phyloP scores from a whole-genome alignment of 2,113 vertebrate genomes.

The Calyptomena viridis region DNA sequence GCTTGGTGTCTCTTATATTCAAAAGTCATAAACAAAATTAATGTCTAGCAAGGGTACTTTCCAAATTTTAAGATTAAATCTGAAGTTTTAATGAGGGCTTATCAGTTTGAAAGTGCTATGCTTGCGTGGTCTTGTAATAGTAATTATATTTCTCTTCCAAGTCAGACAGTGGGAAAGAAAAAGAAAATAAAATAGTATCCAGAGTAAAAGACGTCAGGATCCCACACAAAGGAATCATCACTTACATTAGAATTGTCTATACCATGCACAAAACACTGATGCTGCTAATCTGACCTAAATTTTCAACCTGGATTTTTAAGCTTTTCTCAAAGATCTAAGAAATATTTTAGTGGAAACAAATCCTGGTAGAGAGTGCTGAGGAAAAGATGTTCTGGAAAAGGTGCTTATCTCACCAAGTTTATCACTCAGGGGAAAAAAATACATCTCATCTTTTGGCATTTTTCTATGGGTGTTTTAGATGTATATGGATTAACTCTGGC shows the following conservation, averaged over 20 bases:
- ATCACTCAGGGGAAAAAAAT: neutral
- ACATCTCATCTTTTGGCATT: neutral
- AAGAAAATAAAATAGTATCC: neutral
- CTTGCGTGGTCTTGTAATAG: conserved; percentile 11
- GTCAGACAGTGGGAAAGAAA: neutral
- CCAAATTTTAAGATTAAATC: conserved; percentile 5
- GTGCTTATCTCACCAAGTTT: neutral
- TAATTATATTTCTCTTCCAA: conserved; percentile 11
- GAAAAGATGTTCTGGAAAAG: neutral
- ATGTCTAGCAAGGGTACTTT: neutral
- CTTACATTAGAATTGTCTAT: neutral
- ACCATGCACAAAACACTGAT: neutral
- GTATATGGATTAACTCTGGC: neutral
- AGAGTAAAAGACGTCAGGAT: neutral
- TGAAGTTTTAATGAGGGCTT: conserved; percentile 47
- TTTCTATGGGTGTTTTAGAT: neutral
- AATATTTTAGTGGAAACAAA: neutral
- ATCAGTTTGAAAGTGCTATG: neutral
- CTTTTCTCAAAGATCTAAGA: neutral
- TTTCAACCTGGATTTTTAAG: neutral
- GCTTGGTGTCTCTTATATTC: neutral
- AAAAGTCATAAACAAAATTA: conserved; percentile 30
- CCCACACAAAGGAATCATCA: neutral
- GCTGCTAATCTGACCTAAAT: neutral
- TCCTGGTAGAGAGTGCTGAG: neutral